Evolutionary conservation across 2,113 vertebrate genomes (phyloP).

Genomic region (Muscicapa adusta): DNA sequence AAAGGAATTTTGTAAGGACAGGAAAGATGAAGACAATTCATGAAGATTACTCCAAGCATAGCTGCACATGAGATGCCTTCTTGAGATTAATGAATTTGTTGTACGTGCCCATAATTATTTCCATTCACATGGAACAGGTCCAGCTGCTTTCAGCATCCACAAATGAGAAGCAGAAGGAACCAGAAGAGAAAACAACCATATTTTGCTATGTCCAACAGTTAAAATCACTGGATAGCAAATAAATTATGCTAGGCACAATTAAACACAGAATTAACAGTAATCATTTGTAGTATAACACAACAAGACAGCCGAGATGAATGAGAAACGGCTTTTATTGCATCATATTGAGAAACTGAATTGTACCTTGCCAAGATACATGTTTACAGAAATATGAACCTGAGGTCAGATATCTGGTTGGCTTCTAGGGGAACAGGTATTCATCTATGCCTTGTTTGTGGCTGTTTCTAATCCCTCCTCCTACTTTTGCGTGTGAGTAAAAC

Average conservation of each 20-base stretch:
- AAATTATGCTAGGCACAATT: conserved; percentile 66
- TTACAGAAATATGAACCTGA: conserved; percentile 44
- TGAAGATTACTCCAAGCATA: neutral
- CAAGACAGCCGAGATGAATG: conserved; percentile 48
- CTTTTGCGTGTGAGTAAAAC: neutral
- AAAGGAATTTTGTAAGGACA: neutral
- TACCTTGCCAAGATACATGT: conserved; percentile 24
- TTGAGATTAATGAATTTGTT: conserved; percentile 44
- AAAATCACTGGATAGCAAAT: conserved; percentile 45
- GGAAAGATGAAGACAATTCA: neutral
- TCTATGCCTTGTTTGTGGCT: neutral
- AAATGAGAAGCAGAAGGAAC: conserved; percentile 62
- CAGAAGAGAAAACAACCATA: conserved; percentile 33
- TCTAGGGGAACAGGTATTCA: neutral
- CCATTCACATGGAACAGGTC: conserved; percentile 56
- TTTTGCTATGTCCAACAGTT: conserved; percentile 57
- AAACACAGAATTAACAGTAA: conserved; percentile 64
- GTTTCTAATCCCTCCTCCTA: neutral
- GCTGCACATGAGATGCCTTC: neutral
- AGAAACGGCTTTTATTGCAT: neutral
- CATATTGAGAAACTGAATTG: neutral
- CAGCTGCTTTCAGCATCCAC: conserved; percentile 63
- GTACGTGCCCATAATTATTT: conserved; percentile 43
- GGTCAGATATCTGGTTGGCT: conserved; percentile 36
- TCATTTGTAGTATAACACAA: conserved; percentile 54